Base-by-base conservation (phyloP, 1,140 invertebrate species). In the Pseudomyrmex gracilis region DNA sequence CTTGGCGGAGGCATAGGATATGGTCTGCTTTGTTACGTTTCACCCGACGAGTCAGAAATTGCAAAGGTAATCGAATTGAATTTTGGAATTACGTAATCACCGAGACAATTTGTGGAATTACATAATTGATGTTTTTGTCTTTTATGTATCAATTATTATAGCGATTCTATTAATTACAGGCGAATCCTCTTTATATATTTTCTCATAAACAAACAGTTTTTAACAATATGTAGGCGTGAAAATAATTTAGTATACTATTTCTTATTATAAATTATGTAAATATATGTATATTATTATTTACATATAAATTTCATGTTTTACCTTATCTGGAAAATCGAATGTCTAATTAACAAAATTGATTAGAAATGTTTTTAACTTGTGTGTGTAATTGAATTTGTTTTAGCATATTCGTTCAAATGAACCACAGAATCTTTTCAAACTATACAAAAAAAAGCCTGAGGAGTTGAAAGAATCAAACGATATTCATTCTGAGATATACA, bases 1-100 rank as follows among this genome's bases (percentile, higher is more conserved):
- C 53, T 78, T 67, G 85, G 76, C 47, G 76, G 67, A 63, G 86
- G 83, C 61, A 17, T 89, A 73, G 84, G 55, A 78, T 87, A 89
- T 76, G 13, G 10, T 58, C 63, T 84, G 13, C 9, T 91, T n/a
- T 17, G 73, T 17, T 13, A 73, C 15, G 9, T 43, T 49, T 17
- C 63, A 34, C 53, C 74, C n/a, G 67, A 78, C 13, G 24, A 85
- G 15, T 47, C 51, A 34, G 60, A 84, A 9, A 8, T 87, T 55
- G 15, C n/a, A n/a, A 66, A 74, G 85, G 89, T 91, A 84, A 43
- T 68, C n/a, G 2, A 57, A 22, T 47, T 60, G 47, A 55, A 51
- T 51, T 51, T 34, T 12, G 43, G 15, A 57, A 17, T 53, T 43
- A 12, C 53, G 20, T 43, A 47, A 71, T 17, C 57, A 43, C 12